Evolutionary conservation across 2,888 invertebrate species (phyloP), one percentile per base, ranked within the genome.

Genomic region (Volucella bombylans): DNA sequence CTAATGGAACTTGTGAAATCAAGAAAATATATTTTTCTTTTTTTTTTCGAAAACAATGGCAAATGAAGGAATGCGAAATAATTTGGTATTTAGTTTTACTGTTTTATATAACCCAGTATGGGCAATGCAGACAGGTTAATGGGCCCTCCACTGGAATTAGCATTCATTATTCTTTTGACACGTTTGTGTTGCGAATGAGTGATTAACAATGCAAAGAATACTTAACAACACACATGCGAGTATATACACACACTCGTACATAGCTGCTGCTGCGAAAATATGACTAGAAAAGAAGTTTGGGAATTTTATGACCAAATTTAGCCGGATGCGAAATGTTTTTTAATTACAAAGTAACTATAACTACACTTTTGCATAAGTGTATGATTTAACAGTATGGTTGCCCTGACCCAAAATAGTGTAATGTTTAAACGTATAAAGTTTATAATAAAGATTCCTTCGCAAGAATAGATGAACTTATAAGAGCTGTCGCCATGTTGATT

Each of bases 91-190:
- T 62, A 10, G 57, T 50, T 57, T 62, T 81, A 62, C 76, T 72
- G 52, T 12, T 81, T 77, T 72, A 71, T 55, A 31, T 77, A 85
- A 72, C 85, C 81, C 81, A 71, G 49, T 76, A 81, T 80, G 50
- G 74, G 69, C 31, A 50, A 61, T 52, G 67, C 68, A 68, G 31
- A 31, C 31, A 31, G 64, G 59, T 72, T 81, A 81, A 85, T 76
- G 55, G 72, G 74, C 57, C 31, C 49, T 72, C 55, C 57, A 67
- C 15, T 50, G 4, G 39, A 77, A 72, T 85, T 65, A 64, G 59
- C 64, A 72, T 81, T 76, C 47, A 31, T 67, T 61, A 9, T 85
- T 71, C 15, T 71, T 54, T 49, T 23, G 18, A 64, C 15, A 55
- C 69, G 50, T 23, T 41, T 69, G 45, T 49, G 71, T 39, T 49